Percentiles rank a stretch among this genome's conserved stretches.
Conservation (phyloP, 2,888 invertebrate species). For the Nymphalis urticae region DNA sequence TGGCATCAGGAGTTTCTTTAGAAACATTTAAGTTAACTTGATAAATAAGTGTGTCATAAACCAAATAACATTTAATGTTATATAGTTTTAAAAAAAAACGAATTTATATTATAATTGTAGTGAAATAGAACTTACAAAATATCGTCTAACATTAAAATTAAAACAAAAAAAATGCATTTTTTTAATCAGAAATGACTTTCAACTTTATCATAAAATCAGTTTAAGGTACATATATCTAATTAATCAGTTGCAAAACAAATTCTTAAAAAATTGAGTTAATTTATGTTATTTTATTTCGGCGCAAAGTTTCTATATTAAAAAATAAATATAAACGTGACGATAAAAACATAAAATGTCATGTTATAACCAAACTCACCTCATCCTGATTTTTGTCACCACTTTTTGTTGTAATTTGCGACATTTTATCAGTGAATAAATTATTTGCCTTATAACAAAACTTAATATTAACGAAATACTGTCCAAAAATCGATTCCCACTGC, state of each 20-base stretch:
- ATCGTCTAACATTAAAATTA: too few species aligned
- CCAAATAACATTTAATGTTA: neutral
- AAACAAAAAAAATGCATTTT: too few species aligned
- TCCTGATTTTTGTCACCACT: slow-evolving; percentile 83
- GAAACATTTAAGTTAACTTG: slow-evolving; percentile 39
- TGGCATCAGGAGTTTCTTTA: slow-evolving; percentile 92
- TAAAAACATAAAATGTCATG: neutral
- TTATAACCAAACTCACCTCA: slow-evolving; percentile 78
- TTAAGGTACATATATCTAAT: too few species aligned
- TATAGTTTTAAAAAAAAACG: too few species aligned
- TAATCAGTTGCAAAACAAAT: too few species aligned
- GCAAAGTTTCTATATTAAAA: too few species aligned
- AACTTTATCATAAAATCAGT: too few species aligned
- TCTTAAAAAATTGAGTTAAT: too few species aligned
- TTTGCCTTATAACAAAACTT: neutral
- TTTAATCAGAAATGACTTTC: too few species aligned
- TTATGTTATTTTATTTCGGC: too few species aligned
- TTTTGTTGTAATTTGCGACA: slow-evolving; percentile 65
- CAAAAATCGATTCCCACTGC: slow-evolving; percentile 23
- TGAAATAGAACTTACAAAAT: too few species aligned
- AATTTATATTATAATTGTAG: too few species aligned
- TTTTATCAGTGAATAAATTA: slow-evolving; percentile 40
- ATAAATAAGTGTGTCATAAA: neutral
- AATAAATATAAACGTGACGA: neutral
- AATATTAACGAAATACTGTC: neutral